Evolutionary conservation across 2,888 invertebrate species (phyloP).

Genomic region (Apamea monoglypha): DNA sequence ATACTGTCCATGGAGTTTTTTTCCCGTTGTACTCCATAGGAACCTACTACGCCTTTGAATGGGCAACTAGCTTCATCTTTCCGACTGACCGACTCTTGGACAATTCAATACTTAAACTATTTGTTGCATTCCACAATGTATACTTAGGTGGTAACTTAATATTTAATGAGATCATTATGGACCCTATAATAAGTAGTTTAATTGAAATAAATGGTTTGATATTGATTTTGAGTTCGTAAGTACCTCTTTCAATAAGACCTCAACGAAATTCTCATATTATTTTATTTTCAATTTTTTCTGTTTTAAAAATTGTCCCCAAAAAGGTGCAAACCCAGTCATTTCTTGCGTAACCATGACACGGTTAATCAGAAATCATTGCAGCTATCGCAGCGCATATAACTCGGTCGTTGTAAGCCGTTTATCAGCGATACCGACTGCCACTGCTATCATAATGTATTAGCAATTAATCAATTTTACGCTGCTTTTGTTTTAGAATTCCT

Average conservation of each 20-base stretch:
- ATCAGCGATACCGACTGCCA: conserved; percentile 72
- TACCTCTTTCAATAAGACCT: neutral
- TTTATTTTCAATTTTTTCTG: no score
- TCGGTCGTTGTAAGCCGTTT: conserved; percentile 66
- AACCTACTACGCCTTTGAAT: neutral
- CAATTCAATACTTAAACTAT: neutral
- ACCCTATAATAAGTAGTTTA: no score
- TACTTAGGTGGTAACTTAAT: no score
- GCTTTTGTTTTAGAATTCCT: conserved; percentile 62
- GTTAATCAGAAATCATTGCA: conserved; percentile 72
- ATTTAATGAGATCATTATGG: no score
- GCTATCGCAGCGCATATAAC: conserved; percentile 56
- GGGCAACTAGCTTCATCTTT: neutral
- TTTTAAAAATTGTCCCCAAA: neutral
- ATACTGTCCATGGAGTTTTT: neutral
- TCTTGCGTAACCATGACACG: conserved; percentile 65
- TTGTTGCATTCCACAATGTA: no score
- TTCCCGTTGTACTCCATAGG: neutral
- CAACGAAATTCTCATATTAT: neutral
- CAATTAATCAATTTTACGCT: conserved; percentile 74
- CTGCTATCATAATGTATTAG: conserved; percentile 75
- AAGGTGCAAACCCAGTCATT: conserved; percentile 17
- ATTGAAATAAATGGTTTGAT: neutral
- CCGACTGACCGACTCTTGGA: neutral
- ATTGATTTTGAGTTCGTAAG: no score